A percentile compares a stretch with the other conserved stretches of the same genome.
phyloP scores from a whole-genome alignment of 1,140 invertebrate genomes.

The Drosophila tristis region DNA sequence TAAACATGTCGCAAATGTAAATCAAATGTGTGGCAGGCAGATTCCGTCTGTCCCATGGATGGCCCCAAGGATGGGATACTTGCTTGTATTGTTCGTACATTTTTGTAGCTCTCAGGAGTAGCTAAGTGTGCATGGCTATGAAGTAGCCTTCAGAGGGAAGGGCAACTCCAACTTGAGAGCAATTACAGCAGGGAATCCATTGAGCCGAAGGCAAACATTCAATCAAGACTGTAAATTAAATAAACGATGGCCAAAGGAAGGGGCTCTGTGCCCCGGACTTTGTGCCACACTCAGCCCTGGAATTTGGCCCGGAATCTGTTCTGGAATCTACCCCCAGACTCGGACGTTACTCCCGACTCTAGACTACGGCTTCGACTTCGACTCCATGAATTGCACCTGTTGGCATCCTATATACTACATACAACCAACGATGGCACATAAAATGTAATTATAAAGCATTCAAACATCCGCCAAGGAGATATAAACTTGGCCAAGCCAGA shows the following conservation, averaged over 20 bases:
- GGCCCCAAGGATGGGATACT: neutral
- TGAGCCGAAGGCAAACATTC: conserved; percentile 60
- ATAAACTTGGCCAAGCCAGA: neutral
- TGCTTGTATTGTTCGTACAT: neutral
- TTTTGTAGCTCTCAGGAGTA: conserved; percentile 10
- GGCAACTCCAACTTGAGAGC: too few relatives aligned
- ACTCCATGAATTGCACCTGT: conserved; percentile 58
- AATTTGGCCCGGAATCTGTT: too few relatives aligned
- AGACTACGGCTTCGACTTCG: neutral
- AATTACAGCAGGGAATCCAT: conserved; percentile 65
- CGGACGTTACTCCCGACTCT: neutral
- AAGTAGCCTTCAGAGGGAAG: too few relatives aligned
- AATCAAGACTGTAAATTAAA: conserved; percentile 69
- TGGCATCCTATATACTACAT: conserved; percentile 41
- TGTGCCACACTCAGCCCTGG: too few relatives aligned
- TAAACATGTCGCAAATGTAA: conserved; percentile 61
- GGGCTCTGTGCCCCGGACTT: conserved; percentile 1
- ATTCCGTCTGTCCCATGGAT: neutral
- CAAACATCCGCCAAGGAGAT: conserved; percentile 51
- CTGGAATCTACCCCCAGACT: too few relatives aligned
- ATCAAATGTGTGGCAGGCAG: conserved; percentile 27
- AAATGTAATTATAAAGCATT: conserved; percentile 80
- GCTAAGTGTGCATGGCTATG: neutral
- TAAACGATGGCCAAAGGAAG: conserved; percentile 27
- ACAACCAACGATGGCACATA: conserved; percentile 51